Evolutionary conservation across 2,113 vertebrate species (phyloP).

Genomic region (Petrocephalus microphthalmus): DNA sequence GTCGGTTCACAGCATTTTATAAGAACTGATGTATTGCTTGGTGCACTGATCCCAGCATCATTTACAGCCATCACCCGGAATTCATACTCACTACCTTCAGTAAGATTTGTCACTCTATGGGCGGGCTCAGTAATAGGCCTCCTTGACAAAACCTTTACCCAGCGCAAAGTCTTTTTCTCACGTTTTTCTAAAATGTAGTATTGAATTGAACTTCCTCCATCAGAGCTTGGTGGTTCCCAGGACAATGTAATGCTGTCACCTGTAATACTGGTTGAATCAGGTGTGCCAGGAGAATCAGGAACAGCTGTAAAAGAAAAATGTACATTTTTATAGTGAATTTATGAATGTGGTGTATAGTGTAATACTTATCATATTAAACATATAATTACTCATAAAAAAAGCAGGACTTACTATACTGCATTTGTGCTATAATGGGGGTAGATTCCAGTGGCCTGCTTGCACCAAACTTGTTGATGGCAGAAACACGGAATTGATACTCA

Average conservation of each 20-base stretch:
- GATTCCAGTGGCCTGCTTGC: slow-evolving; percentile 85
- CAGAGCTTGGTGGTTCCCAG: slow-evolving; percentile 83
- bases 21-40: slow-evolving; percentile 78
- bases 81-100: slow-evolving; percentile 89
- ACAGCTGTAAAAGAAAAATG: slow-evolving; percentile 58
- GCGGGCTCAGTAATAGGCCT: slow-evolving; percentile 82
- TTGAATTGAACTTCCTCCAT: slow-evolving; percentile 87
- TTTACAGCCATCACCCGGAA: slow-evolving; percentile 95
- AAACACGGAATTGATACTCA: slow-evolving; percentile 95
- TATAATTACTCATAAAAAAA: slow-evolving; percentile 3
- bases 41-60: slow-evolving; percentile 76
- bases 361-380: neutral
- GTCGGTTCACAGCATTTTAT: slow-evolving; percentile 91
- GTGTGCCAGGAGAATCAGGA: slow-evolving; percentile 85
- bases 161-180: slow-evolving; percentile 89
- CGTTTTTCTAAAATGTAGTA: slow-evolving; percentile 88
- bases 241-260: slow-evolving; percentile 89
- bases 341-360: neutral
- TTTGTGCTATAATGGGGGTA: slow-evolving; percentile 81
- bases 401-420: slow-evolving; percentile 88
- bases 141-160: slow-evolving; percentile 87
- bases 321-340: neutral
- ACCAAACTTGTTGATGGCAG: slow-evolving; percentile 91
- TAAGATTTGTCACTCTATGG: slow-evolving; percentile 78
- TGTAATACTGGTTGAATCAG: slow-evolving; percentile 78